phyloP scores from a whole-genome alignment of 2,113 vertebrate genomes.

The Oncorhynchus nerka region DNA sequence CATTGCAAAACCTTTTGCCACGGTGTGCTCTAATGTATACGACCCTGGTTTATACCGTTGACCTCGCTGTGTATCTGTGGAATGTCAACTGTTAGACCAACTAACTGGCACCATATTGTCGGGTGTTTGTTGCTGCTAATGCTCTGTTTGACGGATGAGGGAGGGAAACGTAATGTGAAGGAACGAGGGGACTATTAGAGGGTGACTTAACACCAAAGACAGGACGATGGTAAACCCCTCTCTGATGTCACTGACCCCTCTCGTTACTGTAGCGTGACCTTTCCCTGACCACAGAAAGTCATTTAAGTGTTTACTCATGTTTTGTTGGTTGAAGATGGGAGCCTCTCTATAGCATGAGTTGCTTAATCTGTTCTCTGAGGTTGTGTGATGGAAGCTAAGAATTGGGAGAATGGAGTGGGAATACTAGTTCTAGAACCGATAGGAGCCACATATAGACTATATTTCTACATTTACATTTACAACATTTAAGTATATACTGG shows the following conservation, averaged over 20 bases:
- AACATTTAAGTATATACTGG: too few species aligned
- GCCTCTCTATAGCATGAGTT: background rate
- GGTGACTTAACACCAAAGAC: too few species aligned
- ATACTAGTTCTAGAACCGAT: too few species aligned
- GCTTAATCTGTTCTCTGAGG: background rate
- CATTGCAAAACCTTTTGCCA: too few species aligned
- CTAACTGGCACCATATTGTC: background rate
- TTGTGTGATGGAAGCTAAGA: background rate
- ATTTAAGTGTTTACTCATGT: background rate
- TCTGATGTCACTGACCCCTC: background rate
- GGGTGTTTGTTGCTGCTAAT: too few species aligned
- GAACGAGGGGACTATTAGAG: too few species aligned
- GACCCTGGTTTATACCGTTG: background rate
- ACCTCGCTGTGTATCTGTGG: background rate
- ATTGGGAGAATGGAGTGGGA: background rate
- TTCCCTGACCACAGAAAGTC: background rate
- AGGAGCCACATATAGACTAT: too few species aligned
- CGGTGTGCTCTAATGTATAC: too few species aligned
- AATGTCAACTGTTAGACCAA: background rate
- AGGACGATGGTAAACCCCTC: too few species aligned
- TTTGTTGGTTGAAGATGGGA: background rate
- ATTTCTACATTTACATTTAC: too few species aligned
- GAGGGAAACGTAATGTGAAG: background rate
- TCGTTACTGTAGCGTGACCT: background rate
- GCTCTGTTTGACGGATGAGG: too few species aligned